Evolutionary conservation across 2,113 vertebrate species (phyloP).

Genomic region (Gymnarchus niloticus): DNA sequence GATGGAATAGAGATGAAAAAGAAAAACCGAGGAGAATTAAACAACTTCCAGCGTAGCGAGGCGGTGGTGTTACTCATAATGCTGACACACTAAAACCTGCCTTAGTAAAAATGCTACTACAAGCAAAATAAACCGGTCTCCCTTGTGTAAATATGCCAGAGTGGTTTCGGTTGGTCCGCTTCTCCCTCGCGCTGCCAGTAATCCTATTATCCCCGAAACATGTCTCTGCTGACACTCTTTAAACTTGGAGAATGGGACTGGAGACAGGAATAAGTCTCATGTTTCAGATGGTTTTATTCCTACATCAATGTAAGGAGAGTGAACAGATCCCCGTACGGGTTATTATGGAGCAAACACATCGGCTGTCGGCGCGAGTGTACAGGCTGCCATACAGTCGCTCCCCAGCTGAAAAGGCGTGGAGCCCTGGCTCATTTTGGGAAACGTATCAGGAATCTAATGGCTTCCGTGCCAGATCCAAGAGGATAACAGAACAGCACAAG

Average conservation of each 20-base stretch:
- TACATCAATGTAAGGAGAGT: background rate
- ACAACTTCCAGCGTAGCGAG: background rate
- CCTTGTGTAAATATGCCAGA: background rate
- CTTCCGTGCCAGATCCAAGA: too few species aligned
- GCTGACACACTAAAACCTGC: background rate
- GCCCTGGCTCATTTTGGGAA: too few species aligned
- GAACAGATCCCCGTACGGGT: background rate
- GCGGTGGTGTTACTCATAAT: background rate
- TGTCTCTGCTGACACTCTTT: background rate
- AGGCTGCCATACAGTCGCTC: too few species aligned
- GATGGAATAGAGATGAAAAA: background rate
- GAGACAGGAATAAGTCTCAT: background rate
- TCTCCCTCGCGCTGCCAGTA: background rate
- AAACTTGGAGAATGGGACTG: background rate
- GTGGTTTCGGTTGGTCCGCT: background rate
- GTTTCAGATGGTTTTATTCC: background rate
- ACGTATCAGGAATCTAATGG: too few species aligned
- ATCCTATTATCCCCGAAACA: background rate
- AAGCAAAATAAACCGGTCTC: background rate
- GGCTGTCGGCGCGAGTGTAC: too few species aligned
- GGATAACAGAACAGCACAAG: too few species aligned
- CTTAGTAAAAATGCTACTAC: background rate
- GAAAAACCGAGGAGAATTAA: background rate
- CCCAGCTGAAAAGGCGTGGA: too few species aligned
- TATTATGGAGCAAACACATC: background rate